Percentiles rank a stretch among this genome's conserved stretches.
Evolutionary conservation across 2,113 vertebrate genomes (phyloP).

Genomic region (Tursiops truncatus): DNA sequence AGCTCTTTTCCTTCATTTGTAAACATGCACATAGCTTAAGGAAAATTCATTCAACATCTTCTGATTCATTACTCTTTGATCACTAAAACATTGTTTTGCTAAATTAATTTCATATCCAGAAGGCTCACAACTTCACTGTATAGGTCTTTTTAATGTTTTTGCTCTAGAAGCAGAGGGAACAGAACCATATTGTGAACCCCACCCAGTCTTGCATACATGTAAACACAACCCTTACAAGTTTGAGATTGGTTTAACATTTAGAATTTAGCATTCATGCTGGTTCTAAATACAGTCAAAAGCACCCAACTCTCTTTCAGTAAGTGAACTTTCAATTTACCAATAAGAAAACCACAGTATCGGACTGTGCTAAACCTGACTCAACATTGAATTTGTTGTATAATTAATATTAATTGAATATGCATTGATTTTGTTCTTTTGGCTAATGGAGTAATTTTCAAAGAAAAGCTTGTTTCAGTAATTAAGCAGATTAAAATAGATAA

Average conservation of each 20-base stretch:
- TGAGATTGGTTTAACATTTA: conserved; percentile 55
- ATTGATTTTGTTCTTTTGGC: conserved; percentile 70
- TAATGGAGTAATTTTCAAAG: conserved; percentile 73
- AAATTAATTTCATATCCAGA: neutral
- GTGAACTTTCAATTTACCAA: conserved; percentile 61
- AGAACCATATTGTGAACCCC: no score
- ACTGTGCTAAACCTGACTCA: neutral
- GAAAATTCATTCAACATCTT: neutral
- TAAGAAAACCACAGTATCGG: conserved; percentile 42
- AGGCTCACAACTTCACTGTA: neutral
- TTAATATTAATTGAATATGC: conserved; percentile 71
- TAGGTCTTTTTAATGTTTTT: neutral
- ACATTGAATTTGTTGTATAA: conserved; percentile 50
- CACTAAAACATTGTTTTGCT: neutral
- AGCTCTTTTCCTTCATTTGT: neutral
- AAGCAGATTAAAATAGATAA: conserved; percentile 75
- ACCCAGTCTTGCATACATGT: neutral
- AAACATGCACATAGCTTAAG: neutral
- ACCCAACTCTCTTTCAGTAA: neutral
- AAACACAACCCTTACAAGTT: neutral
- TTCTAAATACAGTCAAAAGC: neutral
- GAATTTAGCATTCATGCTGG: neutral
- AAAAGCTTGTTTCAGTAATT: conserved; percentile 64
- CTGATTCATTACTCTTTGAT: neutral
- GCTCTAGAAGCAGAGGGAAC: neutral